Evolutionary conservation across 2,888 invertebrate genomes (phyloP).

Genomic region (Hipparchia sbordonii): DNA sequence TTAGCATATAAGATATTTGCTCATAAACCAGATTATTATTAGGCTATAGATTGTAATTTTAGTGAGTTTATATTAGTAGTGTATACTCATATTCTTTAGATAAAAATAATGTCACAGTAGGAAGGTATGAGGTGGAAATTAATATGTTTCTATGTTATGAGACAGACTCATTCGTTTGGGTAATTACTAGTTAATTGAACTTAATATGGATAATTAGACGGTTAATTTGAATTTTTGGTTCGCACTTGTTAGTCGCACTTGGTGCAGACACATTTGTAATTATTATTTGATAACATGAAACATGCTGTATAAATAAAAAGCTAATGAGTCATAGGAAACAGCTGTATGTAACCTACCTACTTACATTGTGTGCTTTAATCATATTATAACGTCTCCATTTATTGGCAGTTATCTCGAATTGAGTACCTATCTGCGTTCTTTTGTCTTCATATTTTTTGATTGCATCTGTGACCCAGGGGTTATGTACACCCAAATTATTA

Average conservation of each 20-base stretch:
- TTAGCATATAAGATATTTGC: too few relatives aligned
- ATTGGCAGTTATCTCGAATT: background rate
- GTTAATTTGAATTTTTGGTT: too few relatives aligned
- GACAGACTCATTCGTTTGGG: too few relatives aligned
- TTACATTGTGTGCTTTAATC: background rate
- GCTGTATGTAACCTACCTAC: background rate
- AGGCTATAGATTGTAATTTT: too few relatives aligned
- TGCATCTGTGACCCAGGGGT: background rate
- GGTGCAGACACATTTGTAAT: background rate
- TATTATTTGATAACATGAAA: conserved; percentile 8
- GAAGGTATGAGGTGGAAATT: too few relatives aligned
- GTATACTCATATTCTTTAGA: too few relatives aligned
- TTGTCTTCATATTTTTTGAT: background rate
- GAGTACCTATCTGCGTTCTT: background rate
- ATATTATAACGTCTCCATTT: background rate
- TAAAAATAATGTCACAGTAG: too few relatives aligned
- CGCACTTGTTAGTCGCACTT: background rate
- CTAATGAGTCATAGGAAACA: conserved; percentile 9
- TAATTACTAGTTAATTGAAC: too few relatives aligned
- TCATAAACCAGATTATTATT: too few relatives aligned
- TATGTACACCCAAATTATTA: background rate
- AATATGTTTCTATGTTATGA: too few relatives aligned
- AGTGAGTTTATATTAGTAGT: too few relatives aligned
- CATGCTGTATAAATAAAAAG: background rate
- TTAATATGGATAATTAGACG: too few relatives aligned